phyloP scores from a whole-genome alignment of 2,113 vertebrate species.

The Ptychochromis oligacanthus region DNA sequence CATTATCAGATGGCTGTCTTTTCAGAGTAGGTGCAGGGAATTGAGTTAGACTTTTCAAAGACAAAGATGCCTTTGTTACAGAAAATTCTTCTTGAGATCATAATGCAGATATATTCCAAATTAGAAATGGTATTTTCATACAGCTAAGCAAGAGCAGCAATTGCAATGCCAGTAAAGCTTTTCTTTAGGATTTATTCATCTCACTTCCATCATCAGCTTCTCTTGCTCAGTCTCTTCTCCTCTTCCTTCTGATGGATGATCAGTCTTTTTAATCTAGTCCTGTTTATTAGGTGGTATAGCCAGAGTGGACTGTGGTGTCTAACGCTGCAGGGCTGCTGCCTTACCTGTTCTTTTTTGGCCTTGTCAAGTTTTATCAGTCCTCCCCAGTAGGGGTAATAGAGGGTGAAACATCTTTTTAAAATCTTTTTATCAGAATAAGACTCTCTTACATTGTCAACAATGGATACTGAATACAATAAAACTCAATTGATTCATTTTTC shows the following conservation, averaged over 20 bases:
- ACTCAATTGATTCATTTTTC: background rate
- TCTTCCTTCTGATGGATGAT: slow-evolving; percentile 57
- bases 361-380: slow-evolving; percentile 74
- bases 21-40: slow-evolving; percentile 46
- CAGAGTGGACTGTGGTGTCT: slow-evolving; percentile 45
- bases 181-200: slow-evolving; percentile 17
- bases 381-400: too few species aligned
- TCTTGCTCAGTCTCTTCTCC: slow-evolving; percentile 11
- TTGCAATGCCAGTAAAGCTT: slow-evolving; percentile 18
- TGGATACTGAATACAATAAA: background rate
- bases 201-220: slow-evolving; percentile 3
- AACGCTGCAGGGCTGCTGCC: slow-evolving; percentile 52
- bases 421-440: background rate
- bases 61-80: slow-evolving; percentile 43
- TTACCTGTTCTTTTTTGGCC: slow-evolving; percentile 51
- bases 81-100: slow-evolving; percentile 53
- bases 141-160: slow-evolving; percentile 11
- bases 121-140: slow-evolving; percentile 57
- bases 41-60: slow-evolving; percentile 66
- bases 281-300: slow-evolving; percentile 49
- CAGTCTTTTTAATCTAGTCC: slow-evolving; percentile 61
- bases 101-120: slow-evolving; percentile 52
- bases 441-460: background rate
- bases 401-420: background rate
- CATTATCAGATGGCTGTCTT: slow-evolving; percentile 66